Percentiles rank a stretch among this genome's conserved stretches.
phyloP scores from a whole-genome alignment of 2,888 invertebrate genomes.

The Formica aserva region DNA sequence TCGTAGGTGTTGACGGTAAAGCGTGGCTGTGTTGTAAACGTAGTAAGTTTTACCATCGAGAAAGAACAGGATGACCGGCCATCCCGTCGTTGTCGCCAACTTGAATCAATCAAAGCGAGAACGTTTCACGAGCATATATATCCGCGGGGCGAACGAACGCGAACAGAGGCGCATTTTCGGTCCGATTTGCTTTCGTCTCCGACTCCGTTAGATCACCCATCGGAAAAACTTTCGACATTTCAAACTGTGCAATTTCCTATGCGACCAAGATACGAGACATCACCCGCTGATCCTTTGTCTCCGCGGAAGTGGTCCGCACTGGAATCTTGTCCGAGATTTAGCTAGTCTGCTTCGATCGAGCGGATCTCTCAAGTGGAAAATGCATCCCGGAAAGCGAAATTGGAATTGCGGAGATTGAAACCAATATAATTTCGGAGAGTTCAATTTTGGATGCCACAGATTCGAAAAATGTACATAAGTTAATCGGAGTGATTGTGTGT shows the following conservation, averaged over 20 bases:
- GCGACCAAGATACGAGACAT: constrained; percentile 36
- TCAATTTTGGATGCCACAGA: constrained; percentile 32
- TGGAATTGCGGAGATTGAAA: constrained; percentile 9
- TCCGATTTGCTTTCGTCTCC: constrained; percentile 10
- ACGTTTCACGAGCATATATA: constrained; percentile 29
- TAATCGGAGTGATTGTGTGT: not conserved
- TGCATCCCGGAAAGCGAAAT: constrained; percentile 5
- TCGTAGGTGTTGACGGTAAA: constrained; percentile 40
- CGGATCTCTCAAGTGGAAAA: constrained; percentile 33
- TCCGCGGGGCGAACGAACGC: not conserved
- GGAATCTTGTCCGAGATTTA: constrained; percentile 46
- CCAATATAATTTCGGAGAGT: constrained; percentile 30
- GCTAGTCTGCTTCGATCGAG: constrained; percentile 28
- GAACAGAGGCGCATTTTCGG: not conserved
- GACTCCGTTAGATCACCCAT: constrained; percentile 2
- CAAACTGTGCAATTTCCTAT: constrained; percentile 48
- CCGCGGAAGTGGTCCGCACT: not conserved
- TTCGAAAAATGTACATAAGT: not conserved
- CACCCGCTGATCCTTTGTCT: constrained; percentile 24
- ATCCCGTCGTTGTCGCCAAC: constrained; percentile 40
- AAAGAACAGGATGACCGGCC: constrained; percentile 54
- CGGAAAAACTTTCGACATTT: constrained; percentile 49
- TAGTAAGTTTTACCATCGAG: constrained; percentile 60
- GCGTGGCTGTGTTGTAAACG: constrained; percentile 48
- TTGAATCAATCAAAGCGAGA: constrained; percentile 67